Conservation (phyloP, 2,113 vertebrate species). For the Ceuthmochares aereus region DNA sequence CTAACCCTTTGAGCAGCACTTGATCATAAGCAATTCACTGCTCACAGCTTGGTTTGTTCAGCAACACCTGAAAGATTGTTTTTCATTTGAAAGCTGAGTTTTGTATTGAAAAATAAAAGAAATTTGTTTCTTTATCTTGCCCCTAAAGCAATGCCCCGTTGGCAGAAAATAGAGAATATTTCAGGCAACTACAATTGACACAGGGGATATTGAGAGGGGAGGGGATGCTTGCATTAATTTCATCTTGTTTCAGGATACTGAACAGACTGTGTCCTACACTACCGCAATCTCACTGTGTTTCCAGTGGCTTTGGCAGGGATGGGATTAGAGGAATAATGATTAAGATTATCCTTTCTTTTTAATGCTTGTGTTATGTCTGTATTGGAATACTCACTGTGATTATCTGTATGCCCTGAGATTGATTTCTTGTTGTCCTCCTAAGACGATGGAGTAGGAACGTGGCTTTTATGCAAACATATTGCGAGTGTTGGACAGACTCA, state of each 20-base stretch:
- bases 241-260: not conserved
- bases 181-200: rapidly evolving
- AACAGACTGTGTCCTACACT: not conserved
- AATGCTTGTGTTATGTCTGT: not conserved
- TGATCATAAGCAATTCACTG: not conserved
- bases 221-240: not conserved
- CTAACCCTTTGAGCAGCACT: not conserved
- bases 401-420: not conserved
- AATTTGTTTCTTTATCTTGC: not conserved
- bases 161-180: not conserved
- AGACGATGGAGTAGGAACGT: not conserved
- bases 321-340: slow-evolving; percentile 24
- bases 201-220: not conserved
- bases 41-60: not conserved
- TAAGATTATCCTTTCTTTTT: slow-evolving; percentile 21
- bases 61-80: not conserved
- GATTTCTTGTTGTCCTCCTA: not conserved
- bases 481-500: not conserved
- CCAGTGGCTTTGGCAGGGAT: not conserved
- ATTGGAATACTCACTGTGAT: not conserved
- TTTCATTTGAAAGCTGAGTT: not conserved
- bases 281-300: not conserved
- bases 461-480: not conserved
- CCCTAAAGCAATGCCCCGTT: rapidly evolving
- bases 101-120: not conserved